A percentile compares a stretch with the other conserved stretches of the same genome.
phyloP scores from a whole-genome alignment of 1,140 invertebrate genomes.

The Aphidius ervi region DNA sequence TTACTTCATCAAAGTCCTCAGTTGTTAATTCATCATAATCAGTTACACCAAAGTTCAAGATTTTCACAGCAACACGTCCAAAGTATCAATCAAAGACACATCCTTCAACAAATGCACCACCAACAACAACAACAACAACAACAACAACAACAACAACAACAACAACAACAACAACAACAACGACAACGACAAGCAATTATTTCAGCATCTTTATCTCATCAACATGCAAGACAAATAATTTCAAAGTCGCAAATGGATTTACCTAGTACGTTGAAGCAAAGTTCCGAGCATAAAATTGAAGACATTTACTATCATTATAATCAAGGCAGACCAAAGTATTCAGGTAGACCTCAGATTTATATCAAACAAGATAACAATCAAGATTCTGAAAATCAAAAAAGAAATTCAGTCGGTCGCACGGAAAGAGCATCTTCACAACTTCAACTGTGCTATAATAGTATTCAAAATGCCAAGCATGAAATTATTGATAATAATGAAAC shows the following conservation, averaged over 20 bases:
- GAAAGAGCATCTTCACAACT: constrained; percentile 62
- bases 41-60: constrained; percentile 42
- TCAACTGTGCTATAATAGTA: constrained; percentile 59
- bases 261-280: constrained; percentile 43
- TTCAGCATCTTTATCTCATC: constrained; percentile 23
- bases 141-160: constrained; percentile 1
- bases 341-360: constrained; percentile 41
- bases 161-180: constrained; percentile 30
- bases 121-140: constrained; percentile 8
- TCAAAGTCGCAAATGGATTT: constrained; percentile 47
- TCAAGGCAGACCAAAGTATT: constrained; percentile 33
- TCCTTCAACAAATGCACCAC: constrained; percentile 54
- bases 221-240: constrained; percentile 47
- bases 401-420: constrained; percentile 40
- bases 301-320: constrained; percentile 47
- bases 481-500: constrained; percentile 34
- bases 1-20: constrained; percentile 43
- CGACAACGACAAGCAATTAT: constrained; percentile 13
- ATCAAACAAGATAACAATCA: constrained; percentile 42
- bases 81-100: constrained; percentile 51
- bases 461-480: constrained; percentile 28
- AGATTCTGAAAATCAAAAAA: constrained; percentile 38
- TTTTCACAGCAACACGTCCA: constrained; percentile 48
- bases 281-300: constrained; percentile 36
- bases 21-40: constrained; percentile 43